phyloP scores from a whole-genome alignment of 2,888 invertebrate species.

The Stenotaenia linearis region DNA sequence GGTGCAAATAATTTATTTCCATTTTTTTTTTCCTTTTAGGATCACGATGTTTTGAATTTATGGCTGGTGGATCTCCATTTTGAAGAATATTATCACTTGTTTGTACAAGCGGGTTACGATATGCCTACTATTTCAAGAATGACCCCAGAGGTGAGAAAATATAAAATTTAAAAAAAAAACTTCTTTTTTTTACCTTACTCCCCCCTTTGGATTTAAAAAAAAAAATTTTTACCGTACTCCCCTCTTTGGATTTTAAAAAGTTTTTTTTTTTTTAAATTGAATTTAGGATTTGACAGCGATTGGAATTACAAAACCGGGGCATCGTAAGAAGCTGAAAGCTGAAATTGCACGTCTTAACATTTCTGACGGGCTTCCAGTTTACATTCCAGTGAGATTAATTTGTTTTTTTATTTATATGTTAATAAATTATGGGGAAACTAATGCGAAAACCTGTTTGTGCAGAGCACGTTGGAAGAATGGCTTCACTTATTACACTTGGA shows the following conservation, averaged over 20 bases:
- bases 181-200: no score
- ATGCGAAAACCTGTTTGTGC: no score
- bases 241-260: no score
- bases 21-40: constrained; percentile 39
- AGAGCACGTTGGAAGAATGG: constrained; percentile 95
- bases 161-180: no score
- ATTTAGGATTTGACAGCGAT: constrained; percentile 58
- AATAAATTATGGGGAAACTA: constrained; percentile 35
- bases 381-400: constrained; percentile 67
- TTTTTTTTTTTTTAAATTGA: not conserved
- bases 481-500: constrained; percentile 80
- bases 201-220: no score
- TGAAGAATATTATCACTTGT: constrained; percentile 89
- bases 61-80: constrained; percentile 92
- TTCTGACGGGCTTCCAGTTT: constrained; percentile 90
- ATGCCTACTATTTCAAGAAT: constrained; percentile 96
- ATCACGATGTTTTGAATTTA: constrained; percentile 81
- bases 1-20: not conserved
- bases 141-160: constrained; percentile 93
- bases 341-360: constrained; percentile 92
- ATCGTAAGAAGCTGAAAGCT: constrained; percentile 89
- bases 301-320: constrained; percentile 92
- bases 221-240: no score
- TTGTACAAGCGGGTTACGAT: constrained; percentile 93
- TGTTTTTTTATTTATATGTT: not conserved